Evolutionary conservation across 2,888 invertebrate species (phyloP).

Genomic region (Yponomeuta malinellus): DNA sequence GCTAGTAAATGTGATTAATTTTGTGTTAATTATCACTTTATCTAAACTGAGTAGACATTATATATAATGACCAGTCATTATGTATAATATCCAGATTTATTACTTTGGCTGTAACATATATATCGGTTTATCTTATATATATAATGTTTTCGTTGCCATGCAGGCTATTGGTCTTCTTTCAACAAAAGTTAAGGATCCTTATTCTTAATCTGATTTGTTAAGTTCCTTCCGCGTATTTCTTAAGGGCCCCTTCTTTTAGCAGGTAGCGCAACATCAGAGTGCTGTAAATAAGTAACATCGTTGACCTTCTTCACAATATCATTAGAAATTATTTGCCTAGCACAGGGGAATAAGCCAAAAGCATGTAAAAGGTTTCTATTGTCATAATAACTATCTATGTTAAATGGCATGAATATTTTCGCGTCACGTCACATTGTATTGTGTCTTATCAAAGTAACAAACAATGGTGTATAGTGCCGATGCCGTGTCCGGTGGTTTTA

Average conservation of each 20-base stretch:
- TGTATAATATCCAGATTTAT: too few species aligned
- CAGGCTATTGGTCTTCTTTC: not conserved
- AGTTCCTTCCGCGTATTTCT: not conserved
- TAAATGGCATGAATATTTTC: slow-evolving; percentile 3
- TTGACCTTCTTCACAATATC: not conserved
- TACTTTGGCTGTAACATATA: too few species aligned
- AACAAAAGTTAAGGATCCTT: not conserved
- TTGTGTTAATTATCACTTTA: too few species aligned
- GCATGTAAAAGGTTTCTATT: not conserved
- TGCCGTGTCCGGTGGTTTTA: slow-evolving; percentile 7
- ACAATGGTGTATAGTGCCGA: slow-evolving; percentile 1
- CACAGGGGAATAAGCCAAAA: not conserved
- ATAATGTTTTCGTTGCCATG: too few species aligned
- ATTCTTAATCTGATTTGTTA: not conserved
- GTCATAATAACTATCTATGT: not conserved
- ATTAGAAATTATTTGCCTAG: not conserved
- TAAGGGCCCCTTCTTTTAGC: not conserved
- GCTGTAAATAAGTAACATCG: not conserved
- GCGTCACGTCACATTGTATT: slow-evolving; percentile 2
- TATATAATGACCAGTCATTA: too few species aligned
- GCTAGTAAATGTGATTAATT: too few species aligned
- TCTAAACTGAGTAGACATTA: too few species aligned
- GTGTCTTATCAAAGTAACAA: not conserved
- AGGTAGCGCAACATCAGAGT: not conserved
- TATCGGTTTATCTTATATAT: too few species aligned